Evolutionary conservation across 2,888 invertebrate species (phyloP).

Genomic region (Napeogenes sylphis): DNA sequence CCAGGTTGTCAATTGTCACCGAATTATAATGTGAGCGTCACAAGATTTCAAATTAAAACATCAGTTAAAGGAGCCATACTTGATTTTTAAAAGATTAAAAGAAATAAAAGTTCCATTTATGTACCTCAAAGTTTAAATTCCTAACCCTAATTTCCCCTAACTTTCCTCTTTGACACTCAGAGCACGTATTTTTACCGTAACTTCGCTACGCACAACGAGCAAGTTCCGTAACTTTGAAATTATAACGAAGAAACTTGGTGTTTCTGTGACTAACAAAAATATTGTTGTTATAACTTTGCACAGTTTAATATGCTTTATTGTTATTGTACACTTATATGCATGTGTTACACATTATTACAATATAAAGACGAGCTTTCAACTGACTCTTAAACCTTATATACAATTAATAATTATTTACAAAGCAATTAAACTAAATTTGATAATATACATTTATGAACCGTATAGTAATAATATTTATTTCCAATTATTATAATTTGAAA

Average conservation of each 20-base stretch:
- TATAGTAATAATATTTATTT: too few species aligned
- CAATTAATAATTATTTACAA: too few species aligned
- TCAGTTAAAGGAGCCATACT: not conserved
- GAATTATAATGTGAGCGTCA: not conserved
- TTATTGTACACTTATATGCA: constrained; percentile 3
- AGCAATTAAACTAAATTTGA: too few species aligned
- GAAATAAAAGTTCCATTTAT: constrained; percentile 6
- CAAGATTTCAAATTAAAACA: not conserved
- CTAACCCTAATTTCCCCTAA: constrained; percentile 40
- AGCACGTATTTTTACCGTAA: constrained; percentile 46
- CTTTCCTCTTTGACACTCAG: constrained; percentile 35
- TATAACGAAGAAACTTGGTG: constrained; percentile 35
- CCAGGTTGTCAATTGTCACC: too few species aligned
- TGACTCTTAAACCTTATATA: not conserved
- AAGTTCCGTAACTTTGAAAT: constrained; percentile 37
- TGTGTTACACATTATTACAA: not conserved
- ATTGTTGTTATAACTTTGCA: constrained; percentile 30
- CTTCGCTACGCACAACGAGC: constrained; percentile 37
- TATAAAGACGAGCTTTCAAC: not conserved
- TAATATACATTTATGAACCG: too few species aligned
- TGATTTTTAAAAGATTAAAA: constrained; percentile 5
- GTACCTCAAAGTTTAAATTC: constrained; percentile 29
- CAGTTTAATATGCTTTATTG: constrained; percentile 11
- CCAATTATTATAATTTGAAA: too few species aligned
- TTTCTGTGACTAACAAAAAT: constrained; percentile 31